Evolutionary conservation across 2,888 invertebrate genomes (phyloP).

Genomic region (Cerastoderma edule): DNA sequence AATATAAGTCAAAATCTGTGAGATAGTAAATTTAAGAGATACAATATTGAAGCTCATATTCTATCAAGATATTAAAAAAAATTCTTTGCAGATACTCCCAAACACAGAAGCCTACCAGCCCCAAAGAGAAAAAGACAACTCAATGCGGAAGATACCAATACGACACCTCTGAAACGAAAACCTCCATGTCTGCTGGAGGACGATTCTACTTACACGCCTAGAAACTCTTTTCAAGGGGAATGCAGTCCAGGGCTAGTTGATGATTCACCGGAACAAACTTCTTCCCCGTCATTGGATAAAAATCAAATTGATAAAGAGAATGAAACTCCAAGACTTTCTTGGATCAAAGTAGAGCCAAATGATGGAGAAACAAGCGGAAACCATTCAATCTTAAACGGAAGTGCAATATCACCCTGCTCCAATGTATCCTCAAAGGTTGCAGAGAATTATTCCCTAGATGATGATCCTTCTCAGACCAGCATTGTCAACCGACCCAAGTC

Average conservation of each 20-base stretch:
- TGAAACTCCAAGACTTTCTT: conserved; percentile 18
- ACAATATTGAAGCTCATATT: no score
- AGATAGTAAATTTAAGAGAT: no score
- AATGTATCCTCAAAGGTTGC: neutral
- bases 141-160: conserved; percentile 2
- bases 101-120: conserved; percentile 28
- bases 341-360: conserved; percentile 53
- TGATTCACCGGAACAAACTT: conserved; percentile 3
- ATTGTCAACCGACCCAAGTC: conserved; percentile 44
- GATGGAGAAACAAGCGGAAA: conserved; percentile 28
- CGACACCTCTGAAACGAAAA: conserved; percentile 23
- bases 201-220: conserved; percentile 18
- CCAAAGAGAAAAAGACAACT: conserved; percentile 46
- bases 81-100: neutral
- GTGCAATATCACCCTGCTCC: no score
- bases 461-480: conserved; percentile 31
- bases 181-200: conserved; percentile 17
- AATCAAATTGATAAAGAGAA: neutral
- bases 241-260: neutral
- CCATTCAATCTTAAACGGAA: no score
- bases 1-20: no score
- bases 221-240: conserved; percentile 15
- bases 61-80: no score
- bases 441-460: neutral
- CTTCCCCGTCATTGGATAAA: neutral